These are phyloP conservation scores for Fistularia tabacaria DNA, from an alignment of 2,797 vertebrate genomes.

Conservation along the genomic window DNA sequence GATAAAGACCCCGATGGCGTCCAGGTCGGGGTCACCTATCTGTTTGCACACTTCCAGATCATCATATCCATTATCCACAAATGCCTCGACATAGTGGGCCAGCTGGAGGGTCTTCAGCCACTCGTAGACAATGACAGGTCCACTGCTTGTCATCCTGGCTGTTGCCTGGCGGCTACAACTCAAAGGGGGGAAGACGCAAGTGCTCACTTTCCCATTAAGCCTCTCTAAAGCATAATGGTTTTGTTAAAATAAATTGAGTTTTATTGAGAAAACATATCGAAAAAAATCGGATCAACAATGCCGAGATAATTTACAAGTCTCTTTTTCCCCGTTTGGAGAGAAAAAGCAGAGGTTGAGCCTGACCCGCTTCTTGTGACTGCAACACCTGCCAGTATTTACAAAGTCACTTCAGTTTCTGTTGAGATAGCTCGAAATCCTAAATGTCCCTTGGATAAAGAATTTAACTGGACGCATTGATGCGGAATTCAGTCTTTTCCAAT, in stretches of 20 bases:
- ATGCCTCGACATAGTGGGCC: slow-evolving; percentile 90
- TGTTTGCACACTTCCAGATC: slow-evolving; percentile 98
- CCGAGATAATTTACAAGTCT: no score
- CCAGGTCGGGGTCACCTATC: slow-evolving; percentile 95
- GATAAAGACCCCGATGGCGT: slow-evolving; percentile 91
- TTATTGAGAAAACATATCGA: no score
- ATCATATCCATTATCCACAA: slow-evolving; percentile 97
- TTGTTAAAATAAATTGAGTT: neutral
- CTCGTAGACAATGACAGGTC: slow-evolving; percentile 92
- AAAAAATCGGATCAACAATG: no score
- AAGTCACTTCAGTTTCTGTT: slow-evolving; percentile 21
- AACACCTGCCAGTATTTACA: slow-evolving; percentile 56
- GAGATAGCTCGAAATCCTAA: no score
- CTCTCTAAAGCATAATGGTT: slow-evolving; percentile 52
- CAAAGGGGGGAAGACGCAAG: slow-evolving; percentile 14
- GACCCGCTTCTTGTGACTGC: slow-evolving; percentile 5
- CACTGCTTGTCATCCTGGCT: slow-evolving; percentile 80
- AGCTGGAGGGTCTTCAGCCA: slow-evolving; percentile 95
- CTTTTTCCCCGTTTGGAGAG: no score
- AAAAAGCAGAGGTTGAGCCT: no score
- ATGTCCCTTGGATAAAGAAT: no score
- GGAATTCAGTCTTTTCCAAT: no score
- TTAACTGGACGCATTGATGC: no score
- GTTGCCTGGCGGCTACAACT: slow-evolving; percentile 30
- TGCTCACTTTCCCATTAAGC: slow-evolving; percentile 45